phyloP scores from a whole-genome alignment of 2,113 vertebrate species.

The Gasterosteus nipponicus region DNA sequence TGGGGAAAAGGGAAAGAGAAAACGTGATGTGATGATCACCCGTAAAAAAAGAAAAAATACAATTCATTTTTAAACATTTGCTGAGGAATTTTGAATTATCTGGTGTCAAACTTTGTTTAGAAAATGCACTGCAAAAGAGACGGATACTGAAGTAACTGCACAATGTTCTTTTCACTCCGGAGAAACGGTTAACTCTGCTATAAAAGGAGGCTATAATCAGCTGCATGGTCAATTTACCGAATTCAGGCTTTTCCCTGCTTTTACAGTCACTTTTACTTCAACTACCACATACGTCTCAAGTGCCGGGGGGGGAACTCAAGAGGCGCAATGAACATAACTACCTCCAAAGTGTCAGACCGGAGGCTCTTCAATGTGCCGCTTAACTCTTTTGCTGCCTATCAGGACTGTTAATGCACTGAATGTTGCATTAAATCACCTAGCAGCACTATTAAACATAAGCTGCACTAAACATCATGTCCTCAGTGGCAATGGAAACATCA shows the following conservation, averaged over 20 bases:
- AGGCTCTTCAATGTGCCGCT: slow-evolving; percentile 13
- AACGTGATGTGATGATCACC: background rate
- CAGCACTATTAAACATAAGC: slow-evolving; percentile 34
- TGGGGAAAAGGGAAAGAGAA: background rate
- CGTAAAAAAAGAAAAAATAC: background rate
- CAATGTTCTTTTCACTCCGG: background rate
- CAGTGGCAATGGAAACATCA: background rate
- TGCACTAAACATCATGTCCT: slow-evolving; percentile 33
- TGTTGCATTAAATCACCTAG: slow-evolving; percentile 10
- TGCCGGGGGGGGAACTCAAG: slow-evolving; percentile 11
- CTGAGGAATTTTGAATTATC: background rate
- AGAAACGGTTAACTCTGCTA: background rate
- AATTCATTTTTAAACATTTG: background rate
- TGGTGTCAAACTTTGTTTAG: background rate
- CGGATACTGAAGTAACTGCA: background rate
- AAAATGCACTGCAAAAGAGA: background rate
- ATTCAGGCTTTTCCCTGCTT: slow-evolving; percentile 40
- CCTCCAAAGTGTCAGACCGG: slow-evolving; percentile 24
- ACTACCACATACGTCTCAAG: slow-evolving; percentile 18
- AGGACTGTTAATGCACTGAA: slow-evolving; percentile 4
- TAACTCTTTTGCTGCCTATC: slow-evolving; percentile 1
- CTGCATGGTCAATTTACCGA: slow-evolving; percentile 27
- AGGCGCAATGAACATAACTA: slow-evolving; percentile 30
- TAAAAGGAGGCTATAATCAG: slow-evolving; percentile 22
- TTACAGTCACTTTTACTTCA: slow-evolving; percentile 43